Base-by-base conservation (phyloP, 2,113 vertebrate genomes). In the Okapia johnstoni region DNA sequence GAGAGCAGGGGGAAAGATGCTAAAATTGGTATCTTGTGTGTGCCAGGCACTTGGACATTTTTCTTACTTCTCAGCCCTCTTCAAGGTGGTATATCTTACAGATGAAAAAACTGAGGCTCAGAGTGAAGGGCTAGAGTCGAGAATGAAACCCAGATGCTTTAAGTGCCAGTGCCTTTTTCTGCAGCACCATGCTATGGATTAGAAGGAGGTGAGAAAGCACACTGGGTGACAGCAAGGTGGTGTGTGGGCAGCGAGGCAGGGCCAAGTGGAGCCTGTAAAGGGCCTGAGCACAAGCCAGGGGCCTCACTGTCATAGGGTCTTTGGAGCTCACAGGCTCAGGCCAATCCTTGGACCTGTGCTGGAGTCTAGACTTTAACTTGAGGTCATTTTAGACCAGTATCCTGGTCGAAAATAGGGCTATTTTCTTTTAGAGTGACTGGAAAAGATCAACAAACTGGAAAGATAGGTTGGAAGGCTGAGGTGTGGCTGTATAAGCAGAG, bases 401-500 rank as follows among this genome's bases (percentile, higher is more conserved):
- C 40, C 55, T 76, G 70, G 28, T 36, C 25, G 81, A 50, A 94
- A 76, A 96, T 36, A 86, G 84, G 87, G 9, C 70, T 52, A 0
- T 28, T 90, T 96, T 81, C 86, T 90, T 94, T 81, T 54, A 28
- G 36, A 57, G 9, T 11, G 8, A 19, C 54, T 79, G 8, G 79
- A 36, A 90, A 93, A 90, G 60, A 63, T 43, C 23, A 48, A 95
- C 28, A 73, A 70, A 61, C 25, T 50, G 17, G 33, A 52, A 80
- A 70, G 33, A 33, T 2, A 52, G 86, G 85, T 36, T 43, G 17
- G 85, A 92, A 70, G 36, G 48, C 28, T 50, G 33, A 50, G 87
- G n/a, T 81, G 83, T 55, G 54, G 30, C 81, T 94, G 9, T 93
- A 13, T 89, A 30, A 93, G 57, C 61, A 85, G 46, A 90, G 87